Base-by-base conservation (phyloP, 1,140 invertebrate species). In the Rhopalosiphum maidis region DNA sequence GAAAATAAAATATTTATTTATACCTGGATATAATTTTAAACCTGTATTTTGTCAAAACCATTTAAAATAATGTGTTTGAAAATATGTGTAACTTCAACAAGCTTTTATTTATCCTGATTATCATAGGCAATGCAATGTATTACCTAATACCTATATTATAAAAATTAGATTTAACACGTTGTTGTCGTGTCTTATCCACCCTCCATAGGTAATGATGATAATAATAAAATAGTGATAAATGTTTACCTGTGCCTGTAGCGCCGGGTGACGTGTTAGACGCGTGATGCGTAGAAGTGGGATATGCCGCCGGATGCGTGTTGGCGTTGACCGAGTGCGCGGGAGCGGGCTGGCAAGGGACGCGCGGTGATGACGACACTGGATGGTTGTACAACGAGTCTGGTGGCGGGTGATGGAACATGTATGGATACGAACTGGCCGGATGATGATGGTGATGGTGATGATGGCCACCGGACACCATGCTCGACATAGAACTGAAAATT, bases 401-500 rank as follows among this genome's bases (percentile, higher is more conserved):
- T 94, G 99, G 95, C 48, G 98, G 97, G 95, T 98, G 98, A 95
- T 98, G 94, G 95, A 99, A 98, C 97, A 99, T 99, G 96, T 98
- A 98, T 85, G 98, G 98, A 95, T 99, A 99, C 93, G 91, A 93
- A 46, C 82, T 93, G 46, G 91, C 91, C 25, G 91, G 91, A 23
- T 93, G 91, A 93, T 97, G 97, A 93, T 95, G 93, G 96, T 94
- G 92, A 82, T 94, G 93, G 77, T 94, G 94, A 46, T 94, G 94
- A 95, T 96, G 94, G 25, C 94, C 94, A 68, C 94, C 87, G 35
- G 94, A 94, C 54, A 94, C 91, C 91, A 93, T 93, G n/a, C 91
- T 86, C 15, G 88, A 83, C 82, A 91, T 91, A 55, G 86, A 91
- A 11, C 87, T 93, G 48, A 21, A 90, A 89, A 22, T 7, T 77